These are phyloP conservation scores for Hydra vulgaris DNA, from an alignment of 30 jellyfish, hydroid and myxozoan species.

Conservation along the genomic window DNA sequence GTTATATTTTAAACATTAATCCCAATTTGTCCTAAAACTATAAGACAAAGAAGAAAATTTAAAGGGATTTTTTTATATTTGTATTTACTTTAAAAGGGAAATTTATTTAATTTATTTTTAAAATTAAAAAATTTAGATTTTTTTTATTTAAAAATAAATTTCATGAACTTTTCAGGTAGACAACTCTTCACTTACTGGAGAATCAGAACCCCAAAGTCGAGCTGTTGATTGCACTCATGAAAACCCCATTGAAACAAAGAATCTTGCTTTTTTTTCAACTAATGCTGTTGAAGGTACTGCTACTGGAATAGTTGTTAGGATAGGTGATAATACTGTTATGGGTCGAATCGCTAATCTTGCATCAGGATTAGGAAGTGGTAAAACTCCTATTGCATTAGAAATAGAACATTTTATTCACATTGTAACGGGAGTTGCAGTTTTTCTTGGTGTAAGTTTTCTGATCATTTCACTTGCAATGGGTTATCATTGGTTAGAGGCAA, in stretches of 20 bases:
- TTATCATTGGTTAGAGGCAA: too few relatives aligned
- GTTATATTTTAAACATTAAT: too few relatives aligned
- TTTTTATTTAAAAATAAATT: too few relatives aligned
- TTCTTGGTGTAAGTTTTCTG: conserved; percentile 90
- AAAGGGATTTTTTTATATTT: too few relatives aligned
- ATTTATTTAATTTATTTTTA: too few relatives aligned
- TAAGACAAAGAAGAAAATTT: too few relatives aligned
- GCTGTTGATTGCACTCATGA: conserved; percentile 75
- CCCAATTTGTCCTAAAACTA: too few relatives aligned
- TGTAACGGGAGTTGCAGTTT: conserved; percentile 97
- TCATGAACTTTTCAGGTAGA: conserved; percentile 94
- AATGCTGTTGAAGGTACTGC: conserved; percentile 99
- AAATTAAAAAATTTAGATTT: too few relatives aligned
- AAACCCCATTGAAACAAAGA: conserved; percentile 83
- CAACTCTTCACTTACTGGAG: conserved; percentile 99
- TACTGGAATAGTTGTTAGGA: conserved; percentile 78
- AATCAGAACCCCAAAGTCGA: conserved; percentile 95
- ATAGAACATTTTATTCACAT: conserved; percentile 91
- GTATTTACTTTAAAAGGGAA: too few relatives aligned
- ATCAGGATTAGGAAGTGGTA: conserved; percentile 78
- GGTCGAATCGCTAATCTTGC: conserved; percentile 98
- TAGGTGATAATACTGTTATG: conserved; percentile 99
- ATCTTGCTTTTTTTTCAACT: conserved; percentile 90
- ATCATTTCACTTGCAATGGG: conserved; percentile 50
- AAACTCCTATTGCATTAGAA: conserved; percentile 97